Conservation (phyloP, 2,888 invertebrate species). For the Myopa testacea region DNA sequence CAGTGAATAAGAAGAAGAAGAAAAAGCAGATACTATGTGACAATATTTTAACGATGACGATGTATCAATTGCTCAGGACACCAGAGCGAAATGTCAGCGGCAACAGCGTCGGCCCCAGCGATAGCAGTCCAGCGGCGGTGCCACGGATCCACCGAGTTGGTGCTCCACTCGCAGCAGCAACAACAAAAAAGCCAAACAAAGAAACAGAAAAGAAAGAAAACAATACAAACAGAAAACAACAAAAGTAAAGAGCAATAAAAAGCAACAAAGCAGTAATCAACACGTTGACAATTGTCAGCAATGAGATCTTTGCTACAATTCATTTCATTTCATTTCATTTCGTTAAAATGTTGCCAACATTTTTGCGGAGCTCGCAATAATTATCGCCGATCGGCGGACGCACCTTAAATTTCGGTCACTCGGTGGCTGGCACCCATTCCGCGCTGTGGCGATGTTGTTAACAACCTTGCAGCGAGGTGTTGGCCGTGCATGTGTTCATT, state of each 20-base stretch:
- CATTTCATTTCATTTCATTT: background rate
- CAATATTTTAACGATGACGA: conserved; percentile 54
- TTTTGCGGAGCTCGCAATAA: background rate
- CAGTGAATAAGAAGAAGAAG: background rate
- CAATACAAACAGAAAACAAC: background rate
- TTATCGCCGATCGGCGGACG: conserved; percentile 4
- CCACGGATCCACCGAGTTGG: background rate
- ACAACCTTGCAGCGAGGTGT: conserved; percentile 34
- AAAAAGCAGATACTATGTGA: conserved; percentile 45
- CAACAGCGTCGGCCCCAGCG: background rate
- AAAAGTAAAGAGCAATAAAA: background rate
- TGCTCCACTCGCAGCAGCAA: background rate
- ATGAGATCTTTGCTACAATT: background rate
- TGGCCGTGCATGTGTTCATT: conserved; percentile 28
- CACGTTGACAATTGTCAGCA: conserved; percentile 9
- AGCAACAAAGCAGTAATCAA: conserved; percentile 30
- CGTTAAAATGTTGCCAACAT: background rate
- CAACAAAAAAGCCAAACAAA: background rate
- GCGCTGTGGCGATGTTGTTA: conserved; percentile 20
- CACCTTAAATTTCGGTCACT: conserved; percentile 11
- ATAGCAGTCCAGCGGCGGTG: background rate
- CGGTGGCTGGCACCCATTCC: background rate
- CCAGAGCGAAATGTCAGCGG: conserved; percentile 26
- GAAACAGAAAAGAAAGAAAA: too few species aligned
- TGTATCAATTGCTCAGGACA: conserved; percentile 48